Evolutionary conservation across 2,797 vertebrate genomes (phyloP).

Genomic region (Microctenopoma stevenorrisi): DNA sequence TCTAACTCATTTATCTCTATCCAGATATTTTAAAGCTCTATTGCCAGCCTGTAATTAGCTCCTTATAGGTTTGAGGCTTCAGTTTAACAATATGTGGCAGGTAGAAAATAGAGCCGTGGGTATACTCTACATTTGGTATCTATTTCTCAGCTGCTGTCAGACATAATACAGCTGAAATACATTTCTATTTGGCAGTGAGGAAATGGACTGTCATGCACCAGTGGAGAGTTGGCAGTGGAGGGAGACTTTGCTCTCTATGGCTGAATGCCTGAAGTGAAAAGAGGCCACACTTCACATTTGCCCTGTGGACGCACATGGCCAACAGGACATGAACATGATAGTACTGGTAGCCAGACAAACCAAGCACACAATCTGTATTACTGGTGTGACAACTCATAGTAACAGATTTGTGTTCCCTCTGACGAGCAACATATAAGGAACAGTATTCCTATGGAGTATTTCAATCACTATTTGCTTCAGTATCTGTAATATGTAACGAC

Average conservation of each 20-base stretch:
- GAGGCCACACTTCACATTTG: conserved; percentile 65
- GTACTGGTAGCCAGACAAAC: conserved; percentile 35
- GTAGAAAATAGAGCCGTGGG: conserved; percentile 35
- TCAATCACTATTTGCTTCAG: conserved; percentile 37
- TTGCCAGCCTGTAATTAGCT: conserved; percentile 36
- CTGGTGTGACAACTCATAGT: conserved; percentile 12
- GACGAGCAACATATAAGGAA: conserved; percentile 45
- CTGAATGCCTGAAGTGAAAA: conserved; percentile 68
- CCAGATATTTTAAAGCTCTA: not conserved
- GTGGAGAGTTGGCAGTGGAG: conserved; percentile 59
- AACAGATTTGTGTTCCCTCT: conserved; percentile 46
- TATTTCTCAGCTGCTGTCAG: conserved; percentile 54
- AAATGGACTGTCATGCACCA: conserved; percentile 63
- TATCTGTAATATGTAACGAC: conserved; percentile 20
- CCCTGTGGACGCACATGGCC: conserved; percentile 46
- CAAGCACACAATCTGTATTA: conserved; percentile 25
- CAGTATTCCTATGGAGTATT: conserved; percentile 21
- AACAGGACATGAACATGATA: conserved; percentile 46
- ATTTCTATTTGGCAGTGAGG: conserved; percentile 60
- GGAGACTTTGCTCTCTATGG: conserved; percentile 64
- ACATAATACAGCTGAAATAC: conserved; percentile 60
- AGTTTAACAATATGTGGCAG: conserved; percentile 22
- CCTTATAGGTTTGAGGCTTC: conserved; percentile 13
- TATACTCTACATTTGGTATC: conserved; percentile 34
- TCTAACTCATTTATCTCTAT: not conserved